Evolutionary conservation across 2,888 invertebrate species (phyloP).

Genomic region (Ecliptopera silaceata): DNA sequence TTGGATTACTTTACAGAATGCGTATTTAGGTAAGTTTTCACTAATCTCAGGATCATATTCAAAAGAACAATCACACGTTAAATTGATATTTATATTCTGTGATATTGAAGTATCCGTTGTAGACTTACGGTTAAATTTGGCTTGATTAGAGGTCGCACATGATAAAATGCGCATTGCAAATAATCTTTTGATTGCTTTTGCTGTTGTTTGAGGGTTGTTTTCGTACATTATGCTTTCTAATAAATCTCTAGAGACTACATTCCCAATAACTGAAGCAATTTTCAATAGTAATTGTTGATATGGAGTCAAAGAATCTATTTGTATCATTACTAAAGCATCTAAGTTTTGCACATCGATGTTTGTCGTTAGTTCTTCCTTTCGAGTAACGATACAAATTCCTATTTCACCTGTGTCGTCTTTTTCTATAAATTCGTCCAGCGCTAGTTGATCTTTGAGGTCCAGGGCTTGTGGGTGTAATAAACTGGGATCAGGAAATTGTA

Average conservation of each 20-base stretch:
- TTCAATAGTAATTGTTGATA: slow-evolving; percentile 84
- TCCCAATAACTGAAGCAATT: slow-evolving; percentile 83
- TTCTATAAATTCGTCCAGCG: slow-evolving; percentile 54
- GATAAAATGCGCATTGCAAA: slow-evolving; percentile 80
- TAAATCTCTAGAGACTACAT: slow-evolving; percentile 76
- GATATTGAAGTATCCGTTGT: slow-evolving; percentile 33
- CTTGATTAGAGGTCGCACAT: slow-evolving; percentile 69
- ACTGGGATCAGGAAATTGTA: slow-evolving; percentile 64
- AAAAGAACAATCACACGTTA: slow-evolving; percentile 67
- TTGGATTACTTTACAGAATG: slow-evolving; percentile 82
- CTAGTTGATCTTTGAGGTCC: slow-evolving; percentile 54
- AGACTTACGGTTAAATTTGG: slow-evolving; percentile 42
- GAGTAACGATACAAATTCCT: slow-evolving; percentile 60
- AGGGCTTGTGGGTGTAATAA: slow-evolving; percentile 65
- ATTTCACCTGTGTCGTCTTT: slow-evolving; percentile 54
- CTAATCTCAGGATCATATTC: slow-evolving; percentile 59
- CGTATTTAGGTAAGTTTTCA: slow-evolving; percentile 75
- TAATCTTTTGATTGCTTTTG: slow-evolving; percentile 80
- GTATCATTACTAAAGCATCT: slow-evolving; percentile 77
- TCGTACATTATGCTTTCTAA: slow-evolving; percentile 81
- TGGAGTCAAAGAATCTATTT: slow-evolving; percentile 81
- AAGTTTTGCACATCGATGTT: slow-evolving; percentile 70
- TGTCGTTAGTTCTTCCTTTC: slow-evolving; percentile 62
- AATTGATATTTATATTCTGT: slow-evolving; percentile 33
- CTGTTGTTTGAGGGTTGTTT: slow-evolving; percentile 70